phyloP scores from a whole-genome alignment of 2,113 vertebrate genomes.

The Entelurus aequoreus region DNA sequence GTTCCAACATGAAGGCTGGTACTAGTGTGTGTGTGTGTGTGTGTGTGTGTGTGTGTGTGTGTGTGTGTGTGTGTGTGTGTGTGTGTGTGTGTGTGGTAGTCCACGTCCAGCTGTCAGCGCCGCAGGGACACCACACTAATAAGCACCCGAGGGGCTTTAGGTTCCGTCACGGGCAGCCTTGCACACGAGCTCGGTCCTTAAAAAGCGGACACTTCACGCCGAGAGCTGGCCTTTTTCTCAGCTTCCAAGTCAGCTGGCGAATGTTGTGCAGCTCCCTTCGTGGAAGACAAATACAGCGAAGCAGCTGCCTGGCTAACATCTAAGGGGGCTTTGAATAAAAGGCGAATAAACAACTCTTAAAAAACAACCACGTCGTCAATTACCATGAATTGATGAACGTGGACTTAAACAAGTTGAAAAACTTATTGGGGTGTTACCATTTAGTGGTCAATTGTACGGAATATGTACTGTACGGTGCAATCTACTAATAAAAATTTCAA shows the following conservation, averaged over 20 bases:
- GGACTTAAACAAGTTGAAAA: no score
- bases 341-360: no score
- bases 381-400: no score
- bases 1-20: neutral
- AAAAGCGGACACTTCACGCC: constrained; percentile 54
- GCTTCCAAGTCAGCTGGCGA: constrained; percentile 53
- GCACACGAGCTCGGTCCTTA: constrained; percentile 40
- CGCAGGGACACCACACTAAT: constrained; percentile 71
- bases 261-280: constrained; percentile 7
- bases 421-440: no score
- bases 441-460: no score
- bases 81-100: constrained; percentile 53
- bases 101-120: constrained; percentile 71
- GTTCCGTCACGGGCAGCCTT: constrained; percentile 57
- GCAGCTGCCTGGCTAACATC: no score
- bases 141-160: constrained; percentile 58
- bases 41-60: constrained; percentile 27
- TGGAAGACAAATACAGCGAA: neutral
- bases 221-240: constrained; percentile 26
- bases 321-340: no score
- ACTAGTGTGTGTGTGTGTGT: constrained; percentile 25
- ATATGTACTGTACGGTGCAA: no score
- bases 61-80: constrained; percentile 42
- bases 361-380: no score
- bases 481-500: no score